These are phyloP conservation scores for Gallinago stenura DNA, from an alignment of 2,797 vertebrate species.

Conservation along the genomic window DNA sequence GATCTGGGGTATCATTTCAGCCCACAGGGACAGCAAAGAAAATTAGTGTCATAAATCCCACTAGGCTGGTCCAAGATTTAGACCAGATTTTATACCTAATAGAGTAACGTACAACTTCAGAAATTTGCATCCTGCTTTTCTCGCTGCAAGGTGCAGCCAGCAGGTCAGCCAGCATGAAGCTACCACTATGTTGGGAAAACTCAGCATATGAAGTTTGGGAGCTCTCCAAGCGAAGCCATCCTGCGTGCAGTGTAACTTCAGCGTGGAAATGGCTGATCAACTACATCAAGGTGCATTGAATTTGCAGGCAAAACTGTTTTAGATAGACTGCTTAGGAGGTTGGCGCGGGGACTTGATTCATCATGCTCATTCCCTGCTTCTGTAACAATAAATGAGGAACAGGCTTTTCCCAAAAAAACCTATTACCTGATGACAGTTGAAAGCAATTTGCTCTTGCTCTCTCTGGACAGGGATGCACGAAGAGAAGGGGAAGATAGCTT, in stretches of 20 bases:
- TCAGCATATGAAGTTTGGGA: accelerated
- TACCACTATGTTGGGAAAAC: not conserved
- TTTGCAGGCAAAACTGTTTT: not conserved
- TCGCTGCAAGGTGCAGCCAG: accelerated
- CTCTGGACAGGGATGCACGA: not conserved
- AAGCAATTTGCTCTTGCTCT: not conserved
- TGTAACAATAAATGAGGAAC: not conserved
- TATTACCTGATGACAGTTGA: not conserved
- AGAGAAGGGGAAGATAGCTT: not conserved
- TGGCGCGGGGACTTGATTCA: not conserved
- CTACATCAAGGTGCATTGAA: not conserved
- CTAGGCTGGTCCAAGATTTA: not conserved
- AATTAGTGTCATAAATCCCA: not conserved
- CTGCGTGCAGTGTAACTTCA: not conserved
- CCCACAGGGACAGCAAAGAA: not conserved
- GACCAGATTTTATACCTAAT: not conserved
- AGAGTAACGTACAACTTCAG: not conserved
- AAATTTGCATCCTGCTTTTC: not conserved
- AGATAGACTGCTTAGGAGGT: not conserved
- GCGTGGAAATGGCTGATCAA: accelerated
- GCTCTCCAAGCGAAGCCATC: not conserved
- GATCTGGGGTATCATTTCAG: not conserved
- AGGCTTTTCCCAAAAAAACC: not conserved
- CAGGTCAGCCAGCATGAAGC: not conserved
- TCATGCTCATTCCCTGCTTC: not conserved